Evolutionary conservation across 1,140 invertebrate genomes (phyloP).

Genomic region (Drosophila leontia): DNA sequence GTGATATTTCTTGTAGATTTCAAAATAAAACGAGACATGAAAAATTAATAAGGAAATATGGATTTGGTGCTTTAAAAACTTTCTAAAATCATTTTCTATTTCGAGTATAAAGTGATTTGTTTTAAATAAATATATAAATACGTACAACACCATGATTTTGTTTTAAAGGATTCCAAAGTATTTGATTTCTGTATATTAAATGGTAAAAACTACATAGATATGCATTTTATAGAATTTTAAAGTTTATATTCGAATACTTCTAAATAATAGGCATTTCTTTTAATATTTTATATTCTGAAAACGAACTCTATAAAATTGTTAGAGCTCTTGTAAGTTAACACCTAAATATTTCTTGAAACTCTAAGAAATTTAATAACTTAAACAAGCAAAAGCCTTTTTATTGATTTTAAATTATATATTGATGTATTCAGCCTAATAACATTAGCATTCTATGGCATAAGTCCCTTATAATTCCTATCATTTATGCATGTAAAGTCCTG

Average conservation of each 20-base stretch:
- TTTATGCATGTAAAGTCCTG: conserved; percentile 8
- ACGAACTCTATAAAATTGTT: too few species aligned
- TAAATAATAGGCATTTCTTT: too few species aligned
- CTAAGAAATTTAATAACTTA: background rate
- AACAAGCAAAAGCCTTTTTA: background rate
- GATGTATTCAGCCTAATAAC: background rate
- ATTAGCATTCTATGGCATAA: background rate
- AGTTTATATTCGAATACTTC: background rate
- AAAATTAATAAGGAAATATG: background rate
- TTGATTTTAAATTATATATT: conserved; percentile 8
- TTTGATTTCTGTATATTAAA: background rate
- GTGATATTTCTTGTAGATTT: conserved; percentile 1
- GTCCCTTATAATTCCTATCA: background rate
- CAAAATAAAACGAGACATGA: background rate
- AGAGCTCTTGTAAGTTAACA: background rate
- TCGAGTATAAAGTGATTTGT: background rate
- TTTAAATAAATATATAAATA: background rate
- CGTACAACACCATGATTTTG: background rate
- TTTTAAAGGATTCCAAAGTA: background rate
- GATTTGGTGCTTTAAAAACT: background rate
- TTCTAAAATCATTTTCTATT: background rate
- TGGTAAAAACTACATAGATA: background rate
- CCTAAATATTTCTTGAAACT: background rate
- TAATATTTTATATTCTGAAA: too few species aligned
- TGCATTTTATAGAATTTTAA: background rate